Evolutionary conservation across 53 echinoderm and acorn worm species (phyloP), one percentile per base, ranked within the genome.

Genomic region (Glandiceps talaboti): DNA sequence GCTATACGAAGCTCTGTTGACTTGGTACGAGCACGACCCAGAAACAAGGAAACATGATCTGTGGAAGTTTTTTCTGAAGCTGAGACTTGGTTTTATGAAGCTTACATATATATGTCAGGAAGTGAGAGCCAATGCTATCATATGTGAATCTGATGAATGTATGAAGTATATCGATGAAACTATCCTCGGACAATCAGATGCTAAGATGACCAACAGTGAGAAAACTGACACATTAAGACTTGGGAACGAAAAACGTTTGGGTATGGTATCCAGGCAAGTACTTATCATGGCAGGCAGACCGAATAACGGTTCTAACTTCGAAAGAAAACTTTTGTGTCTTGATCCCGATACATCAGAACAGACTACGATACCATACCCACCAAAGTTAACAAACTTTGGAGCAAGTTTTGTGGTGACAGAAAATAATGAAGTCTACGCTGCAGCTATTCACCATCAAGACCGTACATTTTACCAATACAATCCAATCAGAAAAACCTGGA

Each of bases 371-470:
- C 83, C 87, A 25, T 74, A 89, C 14, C 93, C 93, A 1, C 76
- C 88, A 33, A 83, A 85, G 32, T 93, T 89, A 45, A 77, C 88
- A 31, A 86, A 87, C 0, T 84, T 90, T 76, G 93, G 93, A 78
- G 93, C 90, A 1, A 82, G 88, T 32, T 75, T 88, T 33, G 84
- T 81, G 25, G 93, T 93, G 0, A 90, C 88, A 1, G 79, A 87
- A 20, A 31, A 76, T 33, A 93, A 93, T 30, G 93, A 93, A 27
- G 82, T 93, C 45, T 93, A 90, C 74, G 33, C 85, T 26, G 90
- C 90, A 28, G 88, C 93, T 1, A 87, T 88, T 81, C 90, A 93
- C 77, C 90, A 88, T 64, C 85, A 86, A 20, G 90, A 93, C 81
- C 90, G 90, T 72, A 88, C 85, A 80, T 84, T 88, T 25, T 93